A percentile compares a stretch with the other conserved stretches of the same genome.
Conservation (phyloP, 2,888 invertebrate species). For the Calliphora vomitoria region DNA sequence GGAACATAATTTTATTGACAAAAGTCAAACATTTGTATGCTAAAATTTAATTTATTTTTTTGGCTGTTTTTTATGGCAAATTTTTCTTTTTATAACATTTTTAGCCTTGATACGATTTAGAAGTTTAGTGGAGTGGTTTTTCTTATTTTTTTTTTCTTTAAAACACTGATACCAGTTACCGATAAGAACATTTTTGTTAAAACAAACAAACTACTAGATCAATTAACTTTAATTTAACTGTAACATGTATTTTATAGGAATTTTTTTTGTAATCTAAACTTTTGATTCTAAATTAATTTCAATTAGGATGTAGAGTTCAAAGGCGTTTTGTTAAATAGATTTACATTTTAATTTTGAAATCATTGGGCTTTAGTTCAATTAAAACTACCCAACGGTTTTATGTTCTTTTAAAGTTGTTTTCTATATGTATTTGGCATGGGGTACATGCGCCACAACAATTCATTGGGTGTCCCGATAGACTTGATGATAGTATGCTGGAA, state of each 20-base stretch:
- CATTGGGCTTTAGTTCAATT: too few species aligned
- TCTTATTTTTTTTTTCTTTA: neutral
- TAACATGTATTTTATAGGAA: neutral
- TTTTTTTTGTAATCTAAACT: neutral
- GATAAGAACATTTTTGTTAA: slow-evolving; percentile 7
- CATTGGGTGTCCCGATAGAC: too few species aligned
- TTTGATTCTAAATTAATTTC: neutral
- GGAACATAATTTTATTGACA: slow-evolving; percentile 54
- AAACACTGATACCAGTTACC: slow-evolving; percentile 18
- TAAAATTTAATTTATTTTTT: slow-evolving; percentile 35
- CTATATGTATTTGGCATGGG: too few species aligned
- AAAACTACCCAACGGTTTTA: too few species aligned
- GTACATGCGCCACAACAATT: too few species aligned
- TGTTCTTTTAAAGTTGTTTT: too few species aligned
- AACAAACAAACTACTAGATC: neutral
- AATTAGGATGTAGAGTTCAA: neutral
- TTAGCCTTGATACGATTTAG: slow-evolving; percentile 55
- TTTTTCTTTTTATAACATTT: slow-evolving; percentile 29
- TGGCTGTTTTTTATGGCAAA: too few species aligned
- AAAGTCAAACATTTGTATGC: slow-evolving; percentile 47
- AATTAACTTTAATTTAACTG: slow-evolving; percentile 6
- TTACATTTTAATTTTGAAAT: too few species aligned
- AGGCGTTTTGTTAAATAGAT: neutral
- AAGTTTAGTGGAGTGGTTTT: slow-evolving; percentile 21
- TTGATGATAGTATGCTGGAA: too few species aligned